Evolutionary conservation across 2,888 invertebrate genomes (phyloP), one percentile per base, ranked within the genome.

Genomic region (Acrocyrtus sp.): DNA sequence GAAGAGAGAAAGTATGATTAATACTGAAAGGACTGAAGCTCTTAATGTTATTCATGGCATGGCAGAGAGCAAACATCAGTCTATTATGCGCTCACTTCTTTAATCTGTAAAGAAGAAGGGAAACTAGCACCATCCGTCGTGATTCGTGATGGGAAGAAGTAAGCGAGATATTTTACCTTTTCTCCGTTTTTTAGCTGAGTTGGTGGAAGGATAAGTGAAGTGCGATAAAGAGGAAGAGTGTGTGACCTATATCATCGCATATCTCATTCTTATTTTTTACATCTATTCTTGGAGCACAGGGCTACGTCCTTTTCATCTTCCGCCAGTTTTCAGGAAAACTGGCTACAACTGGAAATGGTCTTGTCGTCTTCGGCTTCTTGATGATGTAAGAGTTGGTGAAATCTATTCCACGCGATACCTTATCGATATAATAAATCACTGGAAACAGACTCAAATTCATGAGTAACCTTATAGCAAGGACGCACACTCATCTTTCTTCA

Each of bases 221-320:
- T 22, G 39, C n/a, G 27, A 22, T n/a, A 22, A 29, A n/a, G 10
- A 15, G 41, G 15, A 3, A 22, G 29, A 12, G 47, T 45, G 48
- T 56, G 56, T 48, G 54, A 65, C 65, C 65, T 56, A 65, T 47
- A 65, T 65, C 65, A 65, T 47, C 65, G 53, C 6, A 8, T 56
- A 6, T 54, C 22, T 34, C 56, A 22, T 57, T 61, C 34, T 22
- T 48, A 12, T 39, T 48, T 3, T 24, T 12, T n/a, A 12, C 47
- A 29, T 45, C 48, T 12, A 24, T 19, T 12, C 15, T 43, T 57
- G 24, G 24, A 22, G 24, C 56, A 17, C 19, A 39, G 41, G 29
- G 34, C n/a, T 6, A 41, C 15, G 19, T n/a, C n/a, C n/a, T n/a
- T n/a, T n/a, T n/a, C 27, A 15, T 51, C 17, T 53, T 19, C 29